Base-by-base conservation (phyloP, 2,113 vertebrate genomes). In the Oceanites oceanicus region DNA sequence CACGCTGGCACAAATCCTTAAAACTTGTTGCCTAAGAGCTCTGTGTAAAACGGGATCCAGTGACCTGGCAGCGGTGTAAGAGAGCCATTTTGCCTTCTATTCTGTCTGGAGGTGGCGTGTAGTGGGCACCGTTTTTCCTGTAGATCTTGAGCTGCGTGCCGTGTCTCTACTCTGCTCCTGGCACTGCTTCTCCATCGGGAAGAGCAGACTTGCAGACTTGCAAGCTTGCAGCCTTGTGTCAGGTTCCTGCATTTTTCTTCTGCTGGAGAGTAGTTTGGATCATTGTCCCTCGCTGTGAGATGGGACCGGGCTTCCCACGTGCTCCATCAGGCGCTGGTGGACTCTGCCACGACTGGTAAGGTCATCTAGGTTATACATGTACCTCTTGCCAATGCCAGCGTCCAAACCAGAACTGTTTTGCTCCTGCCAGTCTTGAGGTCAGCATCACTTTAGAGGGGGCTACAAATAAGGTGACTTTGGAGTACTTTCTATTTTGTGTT, bases 311-410 rank as follows among this genome's bases (percentile, higher is more conserved):
- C 52, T 83, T 50, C n/a, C 38, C 14, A 40, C 5, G 25, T 4
- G 4, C 50, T 63, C 18, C 27, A 23, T 52, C 13, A 32, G 40
- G 9, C 70, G 73, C 47, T 80, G 66, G 15, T 68, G 62, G 58
- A 44, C 32, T 62, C 55, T 75, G 29, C 40, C 23, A 17, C 1
- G 5, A 13, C 25, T 11, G 1, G 11, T 26, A 23, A n/a, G 56
- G 14, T 91, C 10, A 5, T 3, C 7, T 2, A 13, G 42, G 22
- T 80, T 42, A 7, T 26, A 9, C 3, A 4, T 9, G 17, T 0
- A 68, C 3, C 13, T 78, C 73, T 80, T 70, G 32, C 50, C 17
- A 42, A 3, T 71, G 59, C 10, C 14, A 17, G 9, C 1, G 1
- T 71, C 84, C 19, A 45, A 42, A 71, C 38, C 8, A 45, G 27